Evolutionary conservation across 2,797 vertebrate species (phyloP).

Genomic region (Mus spretus): DNA sequence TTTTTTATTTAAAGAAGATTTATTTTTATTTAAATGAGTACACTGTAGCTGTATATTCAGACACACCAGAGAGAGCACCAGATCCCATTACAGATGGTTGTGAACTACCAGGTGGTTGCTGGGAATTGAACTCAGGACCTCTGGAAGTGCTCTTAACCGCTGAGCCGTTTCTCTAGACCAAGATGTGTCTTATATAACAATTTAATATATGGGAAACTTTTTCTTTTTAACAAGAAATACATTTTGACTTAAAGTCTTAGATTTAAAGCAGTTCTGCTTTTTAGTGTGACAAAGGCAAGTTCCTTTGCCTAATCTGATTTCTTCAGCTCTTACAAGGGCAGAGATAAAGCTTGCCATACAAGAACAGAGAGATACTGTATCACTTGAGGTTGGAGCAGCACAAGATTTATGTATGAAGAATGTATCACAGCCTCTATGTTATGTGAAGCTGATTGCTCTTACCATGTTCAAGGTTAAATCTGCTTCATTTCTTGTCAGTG

Average conservation of each 20-base stretch:
- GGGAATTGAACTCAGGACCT: too few species aligned
- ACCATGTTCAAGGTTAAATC: not conserved
- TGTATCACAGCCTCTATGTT: not conserved
- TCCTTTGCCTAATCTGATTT: conserved; percentile 48
- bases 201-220: conserved; percentile 39
- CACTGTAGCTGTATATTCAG: too few species aligned
- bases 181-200: not conserved
- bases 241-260: conserved; percentile 21
- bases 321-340: conserved; percentile 39
- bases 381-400: not conserved
- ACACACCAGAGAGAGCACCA: too few species aligned
- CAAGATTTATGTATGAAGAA: not conserved
- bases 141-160: too few species aligned
- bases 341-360: conserved; percentile 4
- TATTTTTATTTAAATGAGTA: too few species aligned
- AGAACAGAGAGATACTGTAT: not conserved
- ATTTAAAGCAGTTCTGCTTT: conserved; percentile 37
- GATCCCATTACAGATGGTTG: too few species aligned
- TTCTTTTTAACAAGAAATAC: conserved; percentile 49
- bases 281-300: conserved; percentile 46
- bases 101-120: too few species aligned
- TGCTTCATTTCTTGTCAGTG: not conserved
- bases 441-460: not conserved
- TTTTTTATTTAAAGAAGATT: too few species aligned
- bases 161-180: too few species aligned